Evolutionary conservation across 2,888 invertebrate genomes (phyloP).

Genomic region (Nomada fucata): DNA sequence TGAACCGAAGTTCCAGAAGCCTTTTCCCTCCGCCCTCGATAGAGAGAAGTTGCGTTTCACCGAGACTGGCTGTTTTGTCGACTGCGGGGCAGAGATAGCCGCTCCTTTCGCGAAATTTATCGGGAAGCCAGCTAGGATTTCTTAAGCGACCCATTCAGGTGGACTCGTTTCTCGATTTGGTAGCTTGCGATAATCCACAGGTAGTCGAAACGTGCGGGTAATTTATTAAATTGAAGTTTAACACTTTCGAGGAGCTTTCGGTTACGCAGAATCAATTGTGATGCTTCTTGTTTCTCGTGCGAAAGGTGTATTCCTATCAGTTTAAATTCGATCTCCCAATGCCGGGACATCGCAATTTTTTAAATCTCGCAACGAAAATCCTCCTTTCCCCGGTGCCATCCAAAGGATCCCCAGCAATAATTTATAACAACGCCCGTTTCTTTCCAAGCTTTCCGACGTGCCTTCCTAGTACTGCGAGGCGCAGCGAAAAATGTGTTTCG

Average conservation of each 20-base stretch:
- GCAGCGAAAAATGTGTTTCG: constrained; percentile 45
- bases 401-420: constrained; percentile 18
- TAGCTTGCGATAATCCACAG: not conserved
- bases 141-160: constrained; percentile 23
- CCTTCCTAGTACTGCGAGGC: constrained; percentile 28
- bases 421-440: constrained; percentile 42
- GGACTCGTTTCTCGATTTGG: constrained; percentile 3
- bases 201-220: not conserved
- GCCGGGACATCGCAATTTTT: constrained; percentile 5
- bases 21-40: constrained; percentile 16
- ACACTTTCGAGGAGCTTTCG: no score
- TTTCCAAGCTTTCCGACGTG: not conserved
- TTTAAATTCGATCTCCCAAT: constrained; percentile 4
- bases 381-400: not conserved
- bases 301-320: no score
- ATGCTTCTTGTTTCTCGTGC: not conserved
- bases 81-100: constrained; percentile 41
- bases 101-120: constrained; percentile 37
- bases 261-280: no score
- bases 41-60: constrained; percentile 40
- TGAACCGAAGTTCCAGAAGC: constrained; percentile 65
- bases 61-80: constrained; percentile 46
- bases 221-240: no score
- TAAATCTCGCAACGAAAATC: not conserved
- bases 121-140: constrained; percentile 25